These are phyloP conservation scores for Zaprionus kolodkinae DNA, from an alignment of 1,140 invertebrate genomes.

Conservation along the genomic window DNA sequence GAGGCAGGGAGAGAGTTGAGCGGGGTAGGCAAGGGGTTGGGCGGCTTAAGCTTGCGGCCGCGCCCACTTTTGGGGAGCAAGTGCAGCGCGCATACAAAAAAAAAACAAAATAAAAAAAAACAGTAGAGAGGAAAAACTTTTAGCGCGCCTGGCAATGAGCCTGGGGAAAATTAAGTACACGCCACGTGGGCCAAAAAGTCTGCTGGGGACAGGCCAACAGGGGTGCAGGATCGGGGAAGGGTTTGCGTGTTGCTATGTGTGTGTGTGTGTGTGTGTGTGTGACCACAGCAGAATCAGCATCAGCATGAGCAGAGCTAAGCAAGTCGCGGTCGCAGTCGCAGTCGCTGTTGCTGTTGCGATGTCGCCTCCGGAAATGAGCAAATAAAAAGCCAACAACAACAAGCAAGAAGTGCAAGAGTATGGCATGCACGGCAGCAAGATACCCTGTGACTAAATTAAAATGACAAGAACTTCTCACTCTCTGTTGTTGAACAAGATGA, in stretches of 20 bases:
- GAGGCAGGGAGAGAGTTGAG: neutral
- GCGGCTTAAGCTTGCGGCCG: slow-evolving; percentile 31
- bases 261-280: slow-evolving; percentile 45
- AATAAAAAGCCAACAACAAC: slow-evolving; percentile 48
- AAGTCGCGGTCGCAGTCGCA: neutral
- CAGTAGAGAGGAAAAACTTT: slow-evolving; percentile 52
- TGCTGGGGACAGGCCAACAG: slow-evolving; percentile 54
- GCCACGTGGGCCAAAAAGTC: slow-evolving; percentile 76
- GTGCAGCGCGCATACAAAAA: slow-evolving; percentile 27
- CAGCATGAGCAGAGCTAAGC: slow-evolving; percentile 37
- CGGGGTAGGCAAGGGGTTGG: neutral
- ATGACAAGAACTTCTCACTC: too few relatives aligned
- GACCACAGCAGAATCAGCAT: slow-evolving; percentile 43
- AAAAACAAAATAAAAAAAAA: slow-evolving; percentile 1
- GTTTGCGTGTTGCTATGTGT: slow-evolving; percentile 19
- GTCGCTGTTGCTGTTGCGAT: slow-evolving; percentile 38
- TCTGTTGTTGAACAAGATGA: too few relatives aligned
- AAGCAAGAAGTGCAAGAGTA: neutral
- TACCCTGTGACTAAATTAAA: neutral
- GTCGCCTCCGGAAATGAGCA: slow-evolving; percentile 70
- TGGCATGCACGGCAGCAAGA: neutral
- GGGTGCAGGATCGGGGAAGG: neutral
- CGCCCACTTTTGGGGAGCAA: slow-evolving; percentile 25
- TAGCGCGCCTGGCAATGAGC: slow-evolving; percentile 65
- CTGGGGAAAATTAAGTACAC: slow-evolving; percentile 76